These are phyloP conservation scores for Podarcis siculus DNA, from an alignment of 2,797 vertebrate genomes.

Conservation along the genomic window DNA sequence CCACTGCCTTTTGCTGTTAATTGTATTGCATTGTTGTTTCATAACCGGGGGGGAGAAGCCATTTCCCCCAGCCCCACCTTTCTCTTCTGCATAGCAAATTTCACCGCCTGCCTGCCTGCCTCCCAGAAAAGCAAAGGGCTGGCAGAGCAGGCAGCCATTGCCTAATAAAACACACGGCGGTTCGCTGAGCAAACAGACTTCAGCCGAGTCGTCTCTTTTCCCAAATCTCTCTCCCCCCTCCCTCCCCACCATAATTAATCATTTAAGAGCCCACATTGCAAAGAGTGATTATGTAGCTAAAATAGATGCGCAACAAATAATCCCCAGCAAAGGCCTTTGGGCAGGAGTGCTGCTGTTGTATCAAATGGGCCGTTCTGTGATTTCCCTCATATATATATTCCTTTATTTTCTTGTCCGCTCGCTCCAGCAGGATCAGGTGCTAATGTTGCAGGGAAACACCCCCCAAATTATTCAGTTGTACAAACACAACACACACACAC, in stretches of 20 bases:
- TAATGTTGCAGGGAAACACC: too few species aligned
- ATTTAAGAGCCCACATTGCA: slow-evolving; percentile 48
- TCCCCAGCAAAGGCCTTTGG: neutral
- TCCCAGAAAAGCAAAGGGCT: neutral
- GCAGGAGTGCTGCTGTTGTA: neutral
- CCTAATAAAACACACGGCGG: slow-evolving; percentile 5
- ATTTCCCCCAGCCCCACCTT: neutral
- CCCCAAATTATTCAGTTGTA: too few species aligned
- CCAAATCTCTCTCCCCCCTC: slow-evolving; percentile 3
- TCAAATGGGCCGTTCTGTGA: neutral
- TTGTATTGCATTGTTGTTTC: neutral
- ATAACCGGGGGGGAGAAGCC: neutral
- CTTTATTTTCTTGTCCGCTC: neutral
- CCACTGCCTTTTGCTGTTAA: accelerated
- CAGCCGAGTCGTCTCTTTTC: slow-evolving; percentile 29
- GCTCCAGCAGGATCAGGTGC: neutral
- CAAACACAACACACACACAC: too few species aligned
- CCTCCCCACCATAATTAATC: slow-evolving; percentile 62
- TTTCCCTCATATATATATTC: neutral
- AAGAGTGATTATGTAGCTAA: slow-evolving; percentile 54
- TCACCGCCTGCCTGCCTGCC: too few species aligned
- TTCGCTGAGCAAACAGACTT: slow-evolving; percentile 32
- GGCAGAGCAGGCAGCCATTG: slow-evolving; percentile 31
- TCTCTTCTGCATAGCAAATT: too few species aligned
- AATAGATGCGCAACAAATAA: slow-evolving; percentile 45